Evolutionary conservation across 2,888 invertebrate genomes (phyloP), one percentile per base, ranked within the genome.

Genomic region (Pristionchus fissidentatus): DNA sequence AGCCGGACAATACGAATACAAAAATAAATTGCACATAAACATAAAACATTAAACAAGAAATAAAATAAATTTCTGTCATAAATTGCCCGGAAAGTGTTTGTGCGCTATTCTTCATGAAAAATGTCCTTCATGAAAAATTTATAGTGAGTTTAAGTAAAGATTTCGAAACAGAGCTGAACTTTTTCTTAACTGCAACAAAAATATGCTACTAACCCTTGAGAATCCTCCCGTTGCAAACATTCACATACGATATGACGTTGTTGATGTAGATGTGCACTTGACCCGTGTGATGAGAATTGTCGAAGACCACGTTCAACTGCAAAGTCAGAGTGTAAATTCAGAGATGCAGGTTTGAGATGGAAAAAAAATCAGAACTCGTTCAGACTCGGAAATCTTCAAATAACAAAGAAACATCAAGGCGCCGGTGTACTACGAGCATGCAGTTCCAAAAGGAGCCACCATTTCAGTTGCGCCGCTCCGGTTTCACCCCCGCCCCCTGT

Each of bases 231-330:
- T 92, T 92, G 83, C 92, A 92, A 32, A 89, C 87, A 77, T 90
- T 91, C 35, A 90, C 91, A 86, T 91, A 92, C 46, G 87, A 89
- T 62, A 92, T 91, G n/a, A 89, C 84, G 13, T 91, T 87, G n/a
- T 85, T 84, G 38, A 92, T 85, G 32, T 85, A 86, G 4, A 92
- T 88, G 82, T 90, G 90, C 35, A 92, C 90, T 80, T 91, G 92
- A 15, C 92, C 92, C 8, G 91, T 91, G 84, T 92, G 92, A 32
- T 90, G 85, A 1, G 91, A 91, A 81, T 92, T 92, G 86, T 92
- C 92, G 60, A 92, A 92, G 15, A 85, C 86, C 13, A 91, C 89
- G 22, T 84, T 81, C n/a, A 89, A 84, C 88, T 88, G 60, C 15
- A 87, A 70, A 38, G 10, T 22, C 38, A 15, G 13, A 38, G 10